Evolutionary conservation across 2,888 invertebrate species (phyloP), one percentile per base, ranked within the genome.

Genomic region (Heliconius aoede): DNA sequence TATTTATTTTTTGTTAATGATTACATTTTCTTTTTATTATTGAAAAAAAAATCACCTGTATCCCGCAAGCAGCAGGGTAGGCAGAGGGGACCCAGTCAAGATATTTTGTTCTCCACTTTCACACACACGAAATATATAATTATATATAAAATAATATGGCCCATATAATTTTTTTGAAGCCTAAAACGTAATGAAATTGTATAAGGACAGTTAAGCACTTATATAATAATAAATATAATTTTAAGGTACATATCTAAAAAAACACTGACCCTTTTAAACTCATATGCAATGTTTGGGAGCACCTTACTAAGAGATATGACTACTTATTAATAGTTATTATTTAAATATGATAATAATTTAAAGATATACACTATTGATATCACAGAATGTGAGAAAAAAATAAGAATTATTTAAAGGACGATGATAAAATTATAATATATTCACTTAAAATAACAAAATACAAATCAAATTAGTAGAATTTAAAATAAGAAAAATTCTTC

Each of bases 301-400:
- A 40, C 36, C 65, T 40, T 65, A 65, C n/a, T 24, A 3, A 15
- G 21, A 13, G 36, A 4, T 65, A 65, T 36, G 32, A 32, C 64
- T 26, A 26, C 15, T 32, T n/a, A 26, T n/a, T 62, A 30, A 30
- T 30, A 9, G 11, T 62, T 64, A 32, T 30, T 9, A 13, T 65
- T 36, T 65, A 65, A n/a, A 15, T 65, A 65, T 13, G 24, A 64
- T 21, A 21, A 36, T 62, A 65, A 24, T 24, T 36, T 65, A 65
- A 36, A 65, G 1, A 13, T 65, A 65, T 9, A 13, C 36, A 28
- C 24, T 65, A 40, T 65, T 65, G 11, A 65, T 65, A 65, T 65
- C 65, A 65, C 65, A 65, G 65, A 40, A 18, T 24, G 65, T 65
- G 65, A 40, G 65, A 40, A 65, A 65, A 5, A 36, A 5, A 24